Percentiles rank a stretch among this genome's conserved stretches.
phyloP scores from a whole-genome alignment of 2,888 invertebrate species.

The Apocheima hispidaria region DNA sequence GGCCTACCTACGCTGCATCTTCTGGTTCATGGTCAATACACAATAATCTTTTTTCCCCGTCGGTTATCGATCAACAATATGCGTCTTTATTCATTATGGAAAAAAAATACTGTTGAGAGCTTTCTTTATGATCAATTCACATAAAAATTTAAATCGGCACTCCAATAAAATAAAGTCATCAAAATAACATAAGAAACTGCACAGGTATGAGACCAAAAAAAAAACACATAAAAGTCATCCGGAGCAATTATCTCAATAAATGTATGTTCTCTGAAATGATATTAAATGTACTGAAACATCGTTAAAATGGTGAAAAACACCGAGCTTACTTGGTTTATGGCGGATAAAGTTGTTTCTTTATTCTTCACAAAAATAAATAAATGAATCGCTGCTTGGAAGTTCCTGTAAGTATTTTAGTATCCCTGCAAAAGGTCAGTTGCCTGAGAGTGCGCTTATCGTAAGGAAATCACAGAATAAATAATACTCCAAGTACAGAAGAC shows the following conservation, averaged over 20 bases:
- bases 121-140: too few species aligned
- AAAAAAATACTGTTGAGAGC: too few species aligned
- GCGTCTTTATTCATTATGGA: too few species aligned
- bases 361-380: slow-evolving; percentile 2
- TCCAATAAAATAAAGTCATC: slow-evolving; percentile 17
- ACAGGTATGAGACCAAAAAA: slow-evolving; percentile 26
- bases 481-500: too few species aligned
- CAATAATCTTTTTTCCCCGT: too few species aligned
- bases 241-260: slow-evolving; percentile 31
- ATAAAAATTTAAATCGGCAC: background rate
- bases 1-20: too few species aligned
- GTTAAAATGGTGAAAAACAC: slow-evolving; percentile 36
- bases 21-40: too few species aligned
- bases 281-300: slow-evolving; percentile 37
- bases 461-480: too few species aligned
- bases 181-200: slow-evolving; percentile 15
- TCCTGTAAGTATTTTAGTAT: too few species aligned
- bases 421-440: background rate
- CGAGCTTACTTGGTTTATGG: slow-evolving; percentile 16
- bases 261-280: slow-evolving; percentile 43
- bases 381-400: background rate
- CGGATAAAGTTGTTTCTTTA: slow-evolving; percentile 19
- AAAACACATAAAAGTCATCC: slow-evolving; percentile 39
- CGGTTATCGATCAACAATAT: too few species aligned
- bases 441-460: too few species aligned